Evolutionary conservation across 2,113 vertebrate species (phyloP), one percentile per base, ranked within the genome.

Genomic region (Aplodontia rufa): DNA sequence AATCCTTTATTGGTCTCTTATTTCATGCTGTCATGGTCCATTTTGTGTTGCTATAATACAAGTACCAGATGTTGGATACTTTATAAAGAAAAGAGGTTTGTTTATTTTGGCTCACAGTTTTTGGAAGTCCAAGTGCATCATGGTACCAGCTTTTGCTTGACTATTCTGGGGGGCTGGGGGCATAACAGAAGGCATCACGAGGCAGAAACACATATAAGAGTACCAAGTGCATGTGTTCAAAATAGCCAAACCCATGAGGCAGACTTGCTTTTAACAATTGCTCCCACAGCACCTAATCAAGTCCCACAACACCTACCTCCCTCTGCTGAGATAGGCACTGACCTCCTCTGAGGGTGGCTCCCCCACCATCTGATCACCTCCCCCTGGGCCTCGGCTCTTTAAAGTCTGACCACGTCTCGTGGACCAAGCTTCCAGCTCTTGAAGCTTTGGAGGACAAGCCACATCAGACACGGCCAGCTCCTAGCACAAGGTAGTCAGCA

Each of bases 31-130:
- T 47, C 24, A 11, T 79, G 20, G 78, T 79, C 8, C 13, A 37
- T 68, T 49, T 53, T 78, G 22, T 69, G 22, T 42, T 58, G n/a
- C 32, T 53, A 28, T 37, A 45, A 53, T 24, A 78, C 16, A 55
- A 78, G n/a, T 28, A 3, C 8, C 11, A 37, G 35, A 55, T 19
- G 4, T 60, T 37, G 24, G 10, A 12, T 47, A 14, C 24, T 24
- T 79, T 47, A 47, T 66, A 86, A 78, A 86, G 30, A 68, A 86
- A 86, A 42, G 20, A 35, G 40, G 24, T 47, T 78, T 93, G 24
- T 30, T 68, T 86, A 11, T 58, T 58, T 86, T 16, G 28, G 8
- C n/a, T 47, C 40, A 37, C 26, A 78, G 30, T 86, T 78, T 78
- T 62, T 47, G 26, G 85, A 60, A 11, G 32, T 53, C 30, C 58